phyloP scores from a whole-genome alignment of 1,140 invertebrate genomes.

The Rhynchophorus ferrugineus region DNA sequence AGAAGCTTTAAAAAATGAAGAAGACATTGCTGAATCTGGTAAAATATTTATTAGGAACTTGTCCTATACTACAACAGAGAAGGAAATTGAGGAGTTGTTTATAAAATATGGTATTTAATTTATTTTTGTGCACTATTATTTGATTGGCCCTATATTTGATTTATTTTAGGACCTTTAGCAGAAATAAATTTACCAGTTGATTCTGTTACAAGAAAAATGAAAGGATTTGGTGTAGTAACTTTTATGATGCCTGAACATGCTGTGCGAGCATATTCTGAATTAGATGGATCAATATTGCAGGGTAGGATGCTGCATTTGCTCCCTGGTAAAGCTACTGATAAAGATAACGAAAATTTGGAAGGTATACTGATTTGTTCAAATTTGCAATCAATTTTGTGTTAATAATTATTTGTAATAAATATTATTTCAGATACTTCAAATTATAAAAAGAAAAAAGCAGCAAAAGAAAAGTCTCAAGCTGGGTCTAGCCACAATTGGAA shows the following conservation, averaged over 20 bases:
- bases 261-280: constrained; percentile 72
- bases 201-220: constrained; percentile 69
- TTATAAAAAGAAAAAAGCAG: constrained; percentile 81
- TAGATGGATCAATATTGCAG: constrained; percentile 85
- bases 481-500: constrained; percentile 92
- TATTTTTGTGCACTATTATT: constrained; percentile 6
- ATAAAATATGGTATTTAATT: constrained; percentile 68
- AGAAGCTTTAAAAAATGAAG: constrained; percentile 62
- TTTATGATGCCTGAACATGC: constrained; percentile 96
- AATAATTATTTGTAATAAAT: constrained; percentile 3
- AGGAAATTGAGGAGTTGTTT: constrained; percentile 79
- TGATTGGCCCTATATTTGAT: background rate
- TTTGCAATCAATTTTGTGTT: too few relatives aligned
- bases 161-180: constrained; percentile 64
- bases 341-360: constrained; percentile 44
- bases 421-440: constrained; percentile 50
- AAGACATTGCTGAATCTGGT: constrained; percentile 83
- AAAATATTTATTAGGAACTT: constrained; percentile 93
- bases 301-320: constrained; percentile 91
- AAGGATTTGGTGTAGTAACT: constrained; percentile 91
- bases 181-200: constrained; percentile 91
- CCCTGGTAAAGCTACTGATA: constrained; percentile 70
- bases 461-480: constrained; percentile 70
- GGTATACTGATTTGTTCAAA: constrained; percentile 35
- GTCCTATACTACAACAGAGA: constrained; percentile 80